These are phyloP conservation scores for Zosterops hypoxanthus DNA, from an alignment of 2,113 vertebrate species.

Conservation along the genomic window DNA sequence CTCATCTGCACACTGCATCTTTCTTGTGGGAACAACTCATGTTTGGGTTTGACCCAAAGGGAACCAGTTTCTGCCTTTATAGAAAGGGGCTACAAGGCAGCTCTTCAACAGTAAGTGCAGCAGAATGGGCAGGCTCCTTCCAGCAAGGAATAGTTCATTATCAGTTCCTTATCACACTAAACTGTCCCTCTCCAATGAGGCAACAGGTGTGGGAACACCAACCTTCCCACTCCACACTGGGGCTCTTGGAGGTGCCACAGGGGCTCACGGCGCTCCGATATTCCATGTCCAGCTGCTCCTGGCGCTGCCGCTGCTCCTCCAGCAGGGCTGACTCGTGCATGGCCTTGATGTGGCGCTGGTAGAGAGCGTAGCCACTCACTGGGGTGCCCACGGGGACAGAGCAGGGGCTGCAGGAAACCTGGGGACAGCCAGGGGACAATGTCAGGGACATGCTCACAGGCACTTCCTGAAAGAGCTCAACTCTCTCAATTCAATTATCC, in stretches of 20 bases:
- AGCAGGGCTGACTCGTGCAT: conserved; percentile 90
- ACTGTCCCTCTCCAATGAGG: background rate
- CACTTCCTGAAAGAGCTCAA: background rate
- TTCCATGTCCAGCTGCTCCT: conserved; percentile 88
- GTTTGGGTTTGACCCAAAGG: background rate
- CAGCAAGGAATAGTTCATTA: background rate
- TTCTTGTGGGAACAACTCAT: background rate
- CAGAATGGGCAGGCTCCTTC: background rate
- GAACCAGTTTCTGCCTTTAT: background rate
- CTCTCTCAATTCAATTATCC: background rate
- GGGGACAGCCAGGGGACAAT: background rate
- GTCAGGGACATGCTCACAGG: background rate
- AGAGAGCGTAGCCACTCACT: conserved; percentile 87
- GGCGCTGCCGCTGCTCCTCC: conserved; percentile 91
- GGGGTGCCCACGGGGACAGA: conserved; percentile 80
- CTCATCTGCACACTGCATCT: fast-evolving
- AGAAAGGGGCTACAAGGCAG: background rate
- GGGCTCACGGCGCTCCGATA: conserved; percentile 78
- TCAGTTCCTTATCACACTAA: background rate
- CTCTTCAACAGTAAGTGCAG: background rate
- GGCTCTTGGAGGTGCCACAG: conserved; percentile 83
- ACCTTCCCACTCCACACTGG: conserved; percentile 91
- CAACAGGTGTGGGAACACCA: background rate
- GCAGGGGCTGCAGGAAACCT: conserved; percentile 83
- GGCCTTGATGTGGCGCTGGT: conserved; percentile 94